Conservation (phyloP, 1,140 invertebrate genomes). For the Panagrolaimus sp. region DNA sequence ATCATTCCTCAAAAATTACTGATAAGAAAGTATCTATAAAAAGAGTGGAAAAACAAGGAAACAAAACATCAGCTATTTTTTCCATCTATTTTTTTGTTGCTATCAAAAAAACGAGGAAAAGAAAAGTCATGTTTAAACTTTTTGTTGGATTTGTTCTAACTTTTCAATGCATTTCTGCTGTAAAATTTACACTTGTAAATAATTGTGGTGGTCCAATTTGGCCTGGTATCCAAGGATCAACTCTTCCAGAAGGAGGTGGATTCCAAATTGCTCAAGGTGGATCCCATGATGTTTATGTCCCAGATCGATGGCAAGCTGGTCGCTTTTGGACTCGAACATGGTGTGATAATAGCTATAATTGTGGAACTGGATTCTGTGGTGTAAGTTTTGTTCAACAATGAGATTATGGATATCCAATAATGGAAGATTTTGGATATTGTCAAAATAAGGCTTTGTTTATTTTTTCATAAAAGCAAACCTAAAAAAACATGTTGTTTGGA, state of each 20-base stretch:
- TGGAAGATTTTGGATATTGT: too few species aligned
- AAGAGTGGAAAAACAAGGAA: too few species aligned
- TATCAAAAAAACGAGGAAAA: too few species aligned
- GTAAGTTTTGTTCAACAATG: too few species aligned
- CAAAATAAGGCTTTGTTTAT: too few species aligned
- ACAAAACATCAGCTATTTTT: too few species aligned
- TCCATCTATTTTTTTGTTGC: too few species aligned
- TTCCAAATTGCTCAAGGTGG: constrained; percentile 16
- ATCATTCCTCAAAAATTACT: too few species aligned
- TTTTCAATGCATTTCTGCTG: constrained; percentile 20
- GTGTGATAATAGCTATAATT: constrained; percentile 24
- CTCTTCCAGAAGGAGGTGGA: constrained; percentile 18
- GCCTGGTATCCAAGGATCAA: constrained; percentile 21
- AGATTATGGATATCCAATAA: too few species aligned
- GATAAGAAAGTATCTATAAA: too few species aligned
- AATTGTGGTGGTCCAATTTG: constrained; percentile 17
- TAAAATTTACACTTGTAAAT: constrained; percentile 19
- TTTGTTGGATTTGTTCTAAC: constrained; percentile 6
- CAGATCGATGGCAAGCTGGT: constrained; percentile 27
- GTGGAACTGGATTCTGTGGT: constrained; percentile 39
- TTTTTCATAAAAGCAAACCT: too few species aligned
- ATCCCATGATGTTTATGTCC: constrained; percentile 16
- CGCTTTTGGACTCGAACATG: constrained; percentile 39
- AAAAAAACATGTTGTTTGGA: too few species aligned
- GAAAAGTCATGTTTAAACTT: not conserved